A percentile compares a stretch with the other conserved stretches of the same genome.
These are phyloP conservation scores for Epizoanthus illoricatus DNA, from an alignment of 92 coral and sea anemone genomes.

Conservation along the genomic window DNA sequence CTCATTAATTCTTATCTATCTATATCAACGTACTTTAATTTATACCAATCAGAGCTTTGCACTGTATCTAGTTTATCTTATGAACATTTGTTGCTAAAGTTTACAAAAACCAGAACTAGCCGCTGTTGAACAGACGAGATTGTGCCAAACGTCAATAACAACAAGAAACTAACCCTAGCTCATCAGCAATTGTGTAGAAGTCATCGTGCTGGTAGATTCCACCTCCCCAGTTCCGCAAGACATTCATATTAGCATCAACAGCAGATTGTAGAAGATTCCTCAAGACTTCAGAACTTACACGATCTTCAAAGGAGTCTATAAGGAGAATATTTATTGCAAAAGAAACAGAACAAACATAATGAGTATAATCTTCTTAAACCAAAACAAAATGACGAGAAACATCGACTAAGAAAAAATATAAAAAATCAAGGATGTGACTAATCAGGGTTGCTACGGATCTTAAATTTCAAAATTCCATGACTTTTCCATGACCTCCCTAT, in stretches of 20 bases:
- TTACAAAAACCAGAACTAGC: not conserved
- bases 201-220: slow-evolving; percentile 94
- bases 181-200: slow-evolving; percentile 91
- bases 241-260: slow-evolving; percentile 95
- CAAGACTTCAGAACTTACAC: slow-evolving; percentile 74
- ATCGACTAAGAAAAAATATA: too few relatives aligned
- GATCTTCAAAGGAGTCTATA: slow-evolving; percentile 96
- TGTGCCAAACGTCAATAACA: not conserved
- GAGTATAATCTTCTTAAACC: too few relatives aligned
- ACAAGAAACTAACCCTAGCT: slow-evolving; percentile 68
- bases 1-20: not conserved
- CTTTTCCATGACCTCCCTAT: too few relatives aligned
- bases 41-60: too few relatives aligned
- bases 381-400: too few relatives aligned
- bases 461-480: too few relatives aligned
- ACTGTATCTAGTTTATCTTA: too few relatives aligned
- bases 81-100: not conserved
- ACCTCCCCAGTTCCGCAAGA: slow-evolving; percentile 98
- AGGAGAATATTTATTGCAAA: not conserved
- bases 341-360: too few relatives aligned
- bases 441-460: too few relatives aligned
- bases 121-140: not conserved
- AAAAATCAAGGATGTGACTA: too few relatives aligned
- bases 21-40: not conserved
- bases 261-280: slow-evolving; percentile 88